Percentiles rank a stretch among this genome's conserved stretches.
Evolutionary conservation across 1,140 invertebrate species (phyloP).

Genomic region (Hyles euphorbiae): DNA sequence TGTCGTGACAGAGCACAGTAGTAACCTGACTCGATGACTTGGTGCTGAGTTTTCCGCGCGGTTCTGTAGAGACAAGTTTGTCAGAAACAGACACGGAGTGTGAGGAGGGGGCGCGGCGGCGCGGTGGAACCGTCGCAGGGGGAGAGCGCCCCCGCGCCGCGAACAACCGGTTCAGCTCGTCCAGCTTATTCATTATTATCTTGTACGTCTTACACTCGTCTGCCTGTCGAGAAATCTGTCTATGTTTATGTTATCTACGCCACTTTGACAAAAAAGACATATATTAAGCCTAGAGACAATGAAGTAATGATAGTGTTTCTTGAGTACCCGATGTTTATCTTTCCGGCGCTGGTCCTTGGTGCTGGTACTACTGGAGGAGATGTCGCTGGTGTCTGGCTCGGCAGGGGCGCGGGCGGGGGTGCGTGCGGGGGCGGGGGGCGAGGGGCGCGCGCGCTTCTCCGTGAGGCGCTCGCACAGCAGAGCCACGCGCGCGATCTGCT

Average conservation of each 20-base stretch:
- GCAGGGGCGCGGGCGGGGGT: constrained; percentile 9
- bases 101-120: constrained; percentile 20
- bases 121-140: constrained; percentile 10
- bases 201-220: constrained; percentile 60
- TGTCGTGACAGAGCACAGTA: not conserved
- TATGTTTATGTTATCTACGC: no score
- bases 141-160: constrained; percentile 19
- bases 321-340: constrained; percentile 32
- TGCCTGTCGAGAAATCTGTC: constrained; percentile 22
- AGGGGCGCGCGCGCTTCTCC: constrained; percentile 13
- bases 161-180: constrained; percentile 48
- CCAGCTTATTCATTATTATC: constrained; percentile 61
- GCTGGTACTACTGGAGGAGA: constrained; percentile 29
- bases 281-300: not conserved
- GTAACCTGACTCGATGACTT: not conserved
- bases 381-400: constrained; percentile 24
- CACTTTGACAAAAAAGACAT: no score
- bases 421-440: not conserved
- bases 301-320: constrained; percentile 1
- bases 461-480: constrained; percentile 46
- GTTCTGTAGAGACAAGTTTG: constrained; percentile 44
- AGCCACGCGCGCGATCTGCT: constrained; percentile 46
- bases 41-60: not conserved
- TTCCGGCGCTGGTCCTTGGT: constrained; percentile 22
- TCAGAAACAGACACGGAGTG: constrained; percentile 37